phyloP scores from a whole-genome alignment of 2,113 vertebrate genomes.

The Oryctolagus cuniculus region mOryCun1.1 NC_091441.1:50987001-50987500 shows the following conservation, averaged over 20 bases:
- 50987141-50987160: background rate
- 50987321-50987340: background rate
- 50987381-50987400: background rate
- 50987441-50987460: background rate
- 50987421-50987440: background rate
- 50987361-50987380: background rate
- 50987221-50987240: background rate
- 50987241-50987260: background rate
- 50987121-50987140: background rate
- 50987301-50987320: background rate
- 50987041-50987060: background rate
- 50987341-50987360: background rate
- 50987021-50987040: background rate
- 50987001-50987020: background rate
- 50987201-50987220: slow-evolving; percentile 8
- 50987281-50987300: background rate
- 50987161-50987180: background rate
- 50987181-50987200: background rate
- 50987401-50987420: background rate
- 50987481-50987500: background rate
- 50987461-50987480: background rate
- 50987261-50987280: background rate
- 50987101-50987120: background rate
- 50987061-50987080: background rate
- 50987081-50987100: background rate